Base-by-base conservation (phyloP, 1,140 invertebrate genomes). In the Pogonognathellus flavescens region DNA sequence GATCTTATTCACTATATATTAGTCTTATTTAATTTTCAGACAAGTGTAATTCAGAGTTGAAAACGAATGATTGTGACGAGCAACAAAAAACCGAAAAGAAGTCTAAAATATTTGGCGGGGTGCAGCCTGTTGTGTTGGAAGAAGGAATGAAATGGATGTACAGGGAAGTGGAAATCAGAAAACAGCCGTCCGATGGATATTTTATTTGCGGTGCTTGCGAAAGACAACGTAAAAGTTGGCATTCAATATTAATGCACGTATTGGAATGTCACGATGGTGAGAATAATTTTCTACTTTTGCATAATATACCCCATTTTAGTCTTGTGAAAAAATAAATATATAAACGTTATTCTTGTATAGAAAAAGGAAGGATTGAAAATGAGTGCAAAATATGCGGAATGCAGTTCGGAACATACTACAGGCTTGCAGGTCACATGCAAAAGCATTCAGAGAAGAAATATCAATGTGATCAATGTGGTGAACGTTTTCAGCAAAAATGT, bases 381-480 rank as follows among this genome's bases (percentile, higher is more conserved):
- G 7, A 16, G 9, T 76, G 70, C 31, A 10, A 50, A n/a, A 6
- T 16, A 5, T 72, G 66, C 11, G 11, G 14, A 1, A 22, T 11
- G 1, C 14, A 49, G 9, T 72, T 72, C 49, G 41, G 13, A 0
- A 50, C 70, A n/a, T 1, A 13, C 0, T 50, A 76, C 16, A 13
- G 16, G 2, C 31, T 76, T 0, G 49, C 49, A n/a, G 18, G n/a
- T n/a, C 70, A 76, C 14, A 76, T 76, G 70, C 14, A 76, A 5
- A 76, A 2, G 11, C 70, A 76, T 31, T 0, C 16, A 1, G 59
- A 62, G 18, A n/a, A 3, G 0, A 76, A 49, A 16, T 7, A 76
- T 18, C 70, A 76, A 18, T 76, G 70, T 9, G 70, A 76, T 7
- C 41, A 76, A 18, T 76, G 70, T 14, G 70, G 70, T 0, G 14